Evolutionary conservation across 2,888 invertebrate species (phyloP), one percentile per base, ranked within the genome.

Genomic region (Tuberolachnus salignus): DNA sequence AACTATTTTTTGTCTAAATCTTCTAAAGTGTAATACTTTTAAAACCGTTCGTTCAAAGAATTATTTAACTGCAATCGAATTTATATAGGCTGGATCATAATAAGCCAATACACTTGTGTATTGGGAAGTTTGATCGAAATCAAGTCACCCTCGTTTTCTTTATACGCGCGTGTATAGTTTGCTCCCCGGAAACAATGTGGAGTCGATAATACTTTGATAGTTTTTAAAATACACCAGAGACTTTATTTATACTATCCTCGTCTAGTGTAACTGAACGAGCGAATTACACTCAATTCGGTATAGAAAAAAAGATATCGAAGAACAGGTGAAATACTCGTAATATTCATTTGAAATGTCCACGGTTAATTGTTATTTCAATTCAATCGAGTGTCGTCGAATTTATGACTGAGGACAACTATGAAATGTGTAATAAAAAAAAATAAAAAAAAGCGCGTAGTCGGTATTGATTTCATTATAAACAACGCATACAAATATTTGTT

Each of bases 91-190:
- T 55, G 23, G 34, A 34, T 34, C 3, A 34, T 34, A 26, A 44
- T 44, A 23, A 53, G 44, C 10, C 34, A 61, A 61, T 72, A 72
- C 71, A 72, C 71, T 14, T 14, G 71, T 21, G 71, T 61, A 49
- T 72, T 72, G 59, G 59, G 13, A 72, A 72, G 71, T 61, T 72
- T 49, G 13, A 61, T 72, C 71, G 59, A 72, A 72, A 72, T 61
- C 23, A 72, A 59, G 16, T 44, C 21, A 34, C 4, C 19, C 49
- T 61, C 26, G n/a, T 72, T 49, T 72, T 49, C 44, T 42, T 34
- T 34, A 34, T 34, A 6, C 6, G 6, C 6, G 6, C 34, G 34
- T 4, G 34, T 34, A 0, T 13, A 16, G 59, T 61, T 49, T 59
- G 14, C 26, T 34, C 34, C 8, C 19, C 19, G 46, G 6, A 59